Base-by-base conservation (phyloP, 2,888 invertebrate genomes). In the Hyposoter didymator region DNA sequence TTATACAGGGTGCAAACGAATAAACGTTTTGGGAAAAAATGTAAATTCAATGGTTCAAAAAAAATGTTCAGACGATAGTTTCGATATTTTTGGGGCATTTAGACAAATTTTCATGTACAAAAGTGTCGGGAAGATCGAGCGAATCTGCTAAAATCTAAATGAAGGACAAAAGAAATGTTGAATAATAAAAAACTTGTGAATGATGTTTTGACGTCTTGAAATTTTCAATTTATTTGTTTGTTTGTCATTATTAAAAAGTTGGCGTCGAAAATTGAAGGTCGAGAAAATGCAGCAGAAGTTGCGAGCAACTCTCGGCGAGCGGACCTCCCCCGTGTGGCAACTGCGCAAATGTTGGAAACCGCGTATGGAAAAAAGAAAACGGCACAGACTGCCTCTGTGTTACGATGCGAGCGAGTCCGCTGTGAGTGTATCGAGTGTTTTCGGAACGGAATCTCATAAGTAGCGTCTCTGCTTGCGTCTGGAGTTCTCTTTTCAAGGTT, bases 381-480 rank as follows among this genome's bases (percentile, higher is more conserved):
- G 72, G 49, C 45, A 35, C 55, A 74, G 66, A 67, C 19, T 62
- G 62, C 70, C 62, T 45, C 59, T 55, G 70, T 64, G 76, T 76
- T 47, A 67, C 69, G 22, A 45, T 80, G 69, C 64, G 81, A 14
- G 78, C 66, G 75, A 62, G 55, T 43, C 5, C 35, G 49, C 39
- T 52, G 73, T n/a, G 74, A 55, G 82, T 74, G 64, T 75, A 81
- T 81, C 84, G 78, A 45, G 45, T 62, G 73, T 47, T 49, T 52
- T 55, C 74, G 52, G 70, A 55, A 73, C 55, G 80, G 80, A 74
- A 81, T 81, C 67, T 81, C 80, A 67, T 74, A 66, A 81, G 80
- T 74, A 67, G 52, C 66, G 73, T 74, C 74, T 80, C 80, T 45
- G 66, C 70, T 79, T 79, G 81, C 67, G 74, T 81, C 81, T 69